phyloP scores from a whole-genome alignment of 2,113 vertebrate species.

The Balaeniceps rex region DNA sequence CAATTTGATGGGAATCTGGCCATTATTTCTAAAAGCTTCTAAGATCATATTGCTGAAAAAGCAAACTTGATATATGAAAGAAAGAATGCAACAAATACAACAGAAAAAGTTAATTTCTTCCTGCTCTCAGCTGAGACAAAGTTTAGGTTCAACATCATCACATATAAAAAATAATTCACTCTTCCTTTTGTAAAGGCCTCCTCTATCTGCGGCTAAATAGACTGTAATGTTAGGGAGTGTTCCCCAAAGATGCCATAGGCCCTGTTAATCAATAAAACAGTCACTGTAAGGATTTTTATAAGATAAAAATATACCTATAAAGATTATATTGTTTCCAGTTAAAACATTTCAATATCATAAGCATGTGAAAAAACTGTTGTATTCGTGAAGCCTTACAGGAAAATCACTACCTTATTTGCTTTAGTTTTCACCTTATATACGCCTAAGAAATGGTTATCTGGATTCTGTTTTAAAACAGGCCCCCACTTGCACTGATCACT shows the following conservation, averaged over 20 bases:
- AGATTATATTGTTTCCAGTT: background rate
- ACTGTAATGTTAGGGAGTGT: background rate
- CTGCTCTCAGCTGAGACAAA: background rate
- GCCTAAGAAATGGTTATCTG: background rate
- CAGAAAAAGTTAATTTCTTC: background rate
- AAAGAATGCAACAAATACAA: background rate
- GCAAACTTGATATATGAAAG: background rate
- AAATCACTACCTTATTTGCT: background rate
- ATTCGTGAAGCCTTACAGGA: background rate
- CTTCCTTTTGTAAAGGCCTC: background rate
- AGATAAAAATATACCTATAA: background rate
- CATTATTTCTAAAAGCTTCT: constrained; percentile 49
- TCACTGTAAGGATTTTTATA: background rate
- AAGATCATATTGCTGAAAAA: background rate
- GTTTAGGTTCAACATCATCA: background rate
- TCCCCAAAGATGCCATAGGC: background rate
- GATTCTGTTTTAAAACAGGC: background rate
- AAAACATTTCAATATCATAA: background rate
- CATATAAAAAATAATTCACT: background rate
- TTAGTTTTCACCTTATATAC: background rate
- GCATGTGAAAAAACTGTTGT: background rate
- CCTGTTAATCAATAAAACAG: background rate
- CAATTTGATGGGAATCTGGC: background rate
- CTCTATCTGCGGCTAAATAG: background rate
- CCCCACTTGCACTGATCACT: background rate